These are phyloP conservation scores for Ecdyonurus torrentis DNA, from an alignment of 2,888 invertebrate species.

Conservation along the genomic window DNA sequence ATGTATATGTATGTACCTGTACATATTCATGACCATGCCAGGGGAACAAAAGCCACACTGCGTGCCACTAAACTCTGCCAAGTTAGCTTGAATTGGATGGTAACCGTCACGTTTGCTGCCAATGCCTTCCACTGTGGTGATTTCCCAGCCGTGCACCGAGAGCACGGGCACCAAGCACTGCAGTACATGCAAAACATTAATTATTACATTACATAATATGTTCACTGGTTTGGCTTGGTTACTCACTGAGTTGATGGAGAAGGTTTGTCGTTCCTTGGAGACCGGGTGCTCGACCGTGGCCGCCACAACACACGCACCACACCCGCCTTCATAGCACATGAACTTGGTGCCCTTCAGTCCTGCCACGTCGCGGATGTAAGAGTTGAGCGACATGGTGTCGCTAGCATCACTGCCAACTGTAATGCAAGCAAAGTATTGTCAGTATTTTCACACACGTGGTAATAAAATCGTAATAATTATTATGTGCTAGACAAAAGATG, in stretches of 20 bases:
- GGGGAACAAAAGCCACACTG: conserved; percentile 64
- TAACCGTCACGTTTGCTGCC: conserved; percentile 47
- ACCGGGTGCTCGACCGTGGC: conserved; percentile 26
- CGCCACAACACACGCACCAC: neutral
- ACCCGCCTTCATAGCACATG: conserved; percentile 2
- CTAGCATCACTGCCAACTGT: neutral
- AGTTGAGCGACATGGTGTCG: neutral
- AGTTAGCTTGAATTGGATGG: conserved; percentile 45
- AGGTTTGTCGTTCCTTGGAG: conserved; percentile 31
- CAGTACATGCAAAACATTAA: conserved; percentile 13
- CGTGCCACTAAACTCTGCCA: conserved; percentile 48
- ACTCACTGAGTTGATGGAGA: conserved; percentile 49
- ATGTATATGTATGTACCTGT: conserved; percentile 33
- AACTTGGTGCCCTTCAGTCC: neutral
- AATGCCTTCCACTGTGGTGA: conserved; percentile 55
- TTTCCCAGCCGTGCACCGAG: conserved; percentile 45
- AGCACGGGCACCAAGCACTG: conserved; percentile 46
- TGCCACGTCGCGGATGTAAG: neutral
- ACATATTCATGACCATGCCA: conserved; percentile 64
- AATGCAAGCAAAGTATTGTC: too few relatives aligned
- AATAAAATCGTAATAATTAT: too few relatives aligned
- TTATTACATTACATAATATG: neutral
- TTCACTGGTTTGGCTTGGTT: neutral
- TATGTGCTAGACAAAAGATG: too few relatives aligned
- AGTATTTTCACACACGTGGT: too few relatives aligned